Conservation (phyloP, 1,140 invertebrate species). For the Scaptomyza graminum region DNA sequence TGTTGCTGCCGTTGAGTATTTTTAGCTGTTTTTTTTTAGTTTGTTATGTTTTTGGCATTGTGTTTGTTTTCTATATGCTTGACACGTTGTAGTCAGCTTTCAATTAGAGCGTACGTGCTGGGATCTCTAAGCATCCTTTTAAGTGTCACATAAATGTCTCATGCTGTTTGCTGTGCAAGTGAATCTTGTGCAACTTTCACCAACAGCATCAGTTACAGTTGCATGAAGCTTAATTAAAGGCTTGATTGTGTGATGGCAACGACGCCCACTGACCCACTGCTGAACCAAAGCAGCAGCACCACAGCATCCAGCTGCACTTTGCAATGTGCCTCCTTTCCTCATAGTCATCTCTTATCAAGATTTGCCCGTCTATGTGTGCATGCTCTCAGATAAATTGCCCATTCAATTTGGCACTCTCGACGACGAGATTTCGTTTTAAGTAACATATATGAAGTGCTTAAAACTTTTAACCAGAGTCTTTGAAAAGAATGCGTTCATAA, state of each 20-base stretch:
- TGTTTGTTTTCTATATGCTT: constrained; percentile 30
- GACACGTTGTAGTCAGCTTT: constrained; percentile 63
- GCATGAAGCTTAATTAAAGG: constrained; percentile 64
- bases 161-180: constrained; percentile 49
- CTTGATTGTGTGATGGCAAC: neutral
- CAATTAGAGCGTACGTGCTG: constrained; percentile 72
- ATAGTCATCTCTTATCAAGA: constrained; percentile 47
- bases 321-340: constrained; percentile 19
- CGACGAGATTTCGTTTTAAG: constrained; percentile 9
- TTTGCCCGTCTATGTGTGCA: neutral
- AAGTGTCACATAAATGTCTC: constrained; percentile 75
- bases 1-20: constrained; percentile 25
- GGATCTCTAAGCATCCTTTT: constrained; percentile 69
- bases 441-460: constrained; percentile 11
- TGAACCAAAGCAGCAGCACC: neutral
- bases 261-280: constrained; percentile 69
- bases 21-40: constrained; percentile 27
- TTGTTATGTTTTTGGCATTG: constrained; percentile 25
- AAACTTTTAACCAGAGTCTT: constrained; percentile 7
- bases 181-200: constrained; percentile 73
- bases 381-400: constrained; percentile 28
- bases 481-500: neutral
- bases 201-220: constrained; percentile 19
- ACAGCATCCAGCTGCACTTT: constrained; percentile 29
- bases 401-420: constrained; percentile 31